phyloP scores from a whole-genome alignment of 1,140 invertebrate species.

The Orchesella cincta region DNA sequence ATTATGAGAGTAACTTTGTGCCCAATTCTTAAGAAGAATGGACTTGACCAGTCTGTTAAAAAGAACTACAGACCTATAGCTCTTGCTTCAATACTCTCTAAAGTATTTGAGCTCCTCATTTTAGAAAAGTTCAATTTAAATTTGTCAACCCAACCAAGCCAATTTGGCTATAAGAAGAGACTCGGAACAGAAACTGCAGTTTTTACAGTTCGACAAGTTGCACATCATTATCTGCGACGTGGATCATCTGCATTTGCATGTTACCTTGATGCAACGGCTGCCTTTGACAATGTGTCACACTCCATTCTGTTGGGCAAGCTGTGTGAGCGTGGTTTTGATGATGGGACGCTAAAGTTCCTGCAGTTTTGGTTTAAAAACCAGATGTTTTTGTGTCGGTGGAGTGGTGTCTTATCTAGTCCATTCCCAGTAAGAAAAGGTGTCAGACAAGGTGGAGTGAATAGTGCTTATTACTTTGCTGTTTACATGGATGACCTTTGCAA shows the following conservation, averaged over 20 bases:
- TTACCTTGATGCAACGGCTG: constrained; percentile 5
- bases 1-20: too few relatives aligned
- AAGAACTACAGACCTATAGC: too few relatives aligned
- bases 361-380: background rate
- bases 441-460: background rate
- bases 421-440: background rate
- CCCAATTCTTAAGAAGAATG: too few relatives aligned
- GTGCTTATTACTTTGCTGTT: background rate
- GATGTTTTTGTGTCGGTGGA: background rate
- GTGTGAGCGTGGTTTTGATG: background rate
- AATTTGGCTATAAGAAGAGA: constrained; percentile 24
- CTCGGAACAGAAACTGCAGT: background rate
- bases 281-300: background rate
- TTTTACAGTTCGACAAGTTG: background rate
- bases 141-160: background rate
- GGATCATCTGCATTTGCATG: background rate
- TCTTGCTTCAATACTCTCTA: too few relatives aligned
- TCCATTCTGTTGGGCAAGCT: background rate
- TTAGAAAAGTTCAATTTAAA: too few relatives aligned
- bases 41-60: too few relatives aligned
- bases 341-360: background rate
- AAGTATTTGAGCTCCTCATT: too few relatives aligned
- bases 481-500: background rate
- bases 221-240: background rate
- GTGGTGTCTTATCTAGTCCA: background rate